Percentiles rank a stretch among this genome's conserved stretches.
These are phyloP conservation scores for Tautogolabrus adspersus DNA, from an alignment of 2,113 vertebrate species.

Conservation along the genomic window DNA sequence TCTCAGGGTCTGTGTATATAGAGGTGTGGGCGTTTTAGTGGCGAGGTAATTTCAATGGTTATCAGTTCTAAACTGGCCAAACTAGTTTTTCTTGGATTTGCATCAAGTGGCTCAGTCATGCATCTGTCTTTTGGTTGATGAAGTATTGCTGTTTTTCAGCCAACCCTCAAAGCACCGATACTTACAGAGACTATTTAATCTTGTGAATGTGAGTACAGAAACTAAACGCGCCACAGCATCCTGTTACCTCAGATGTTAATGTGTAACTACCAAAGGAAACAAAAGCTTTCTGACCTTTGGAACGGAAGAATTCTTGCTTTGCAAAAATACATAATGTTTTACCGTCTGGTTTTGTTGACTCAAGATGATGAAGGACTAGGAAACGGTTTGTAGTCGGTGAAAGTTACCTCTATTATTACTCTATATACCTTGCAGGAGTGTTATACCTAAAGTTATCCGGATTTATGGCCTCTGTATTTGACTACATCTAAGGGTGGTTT, in stretches of 20 bases:
- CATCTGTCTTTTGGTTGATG: background rate
- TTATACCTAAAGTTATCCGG: no score
- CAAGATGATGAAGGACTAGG: no score
- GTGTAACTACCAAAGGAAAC: constrained; percentile 28
- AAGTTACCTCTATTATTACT: no score
- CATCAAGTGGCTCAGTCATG: constrained; percentile 4
- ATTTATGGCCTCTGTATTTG: no score
- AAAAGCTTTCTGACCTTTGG: constrained; percentile 7
- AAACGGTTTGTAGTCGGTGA: no score
- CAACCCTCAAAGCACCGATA: background rate
- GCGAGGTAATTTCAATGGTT: background rate
- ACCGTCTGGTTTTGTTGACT: no score
- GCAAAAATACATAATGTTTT: no score
- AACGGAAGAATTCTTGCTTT: background rate
- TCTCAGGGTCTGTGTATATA: no score
- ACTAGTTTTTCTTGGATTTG: constrained; percentile 20
- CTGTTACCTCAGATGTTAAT: constrained; percentile 33
- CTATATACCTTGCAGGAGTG: no score
- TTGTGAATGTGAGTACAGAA: background rate
- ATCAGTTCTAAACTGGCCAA: constrained; percentile 7
- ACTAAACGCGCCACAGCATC: background rate
- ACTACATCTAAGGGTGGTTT: no score
- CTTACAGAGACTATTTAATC: background rate
- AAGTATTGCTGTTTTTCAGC: background rate
- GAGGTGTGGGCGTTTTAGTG: background rate